These are phyloP conservation scores for Progne subis DNA, from an alignment of 2,113 vertebrate genomes.

Conservation along the genomic window DNA sequence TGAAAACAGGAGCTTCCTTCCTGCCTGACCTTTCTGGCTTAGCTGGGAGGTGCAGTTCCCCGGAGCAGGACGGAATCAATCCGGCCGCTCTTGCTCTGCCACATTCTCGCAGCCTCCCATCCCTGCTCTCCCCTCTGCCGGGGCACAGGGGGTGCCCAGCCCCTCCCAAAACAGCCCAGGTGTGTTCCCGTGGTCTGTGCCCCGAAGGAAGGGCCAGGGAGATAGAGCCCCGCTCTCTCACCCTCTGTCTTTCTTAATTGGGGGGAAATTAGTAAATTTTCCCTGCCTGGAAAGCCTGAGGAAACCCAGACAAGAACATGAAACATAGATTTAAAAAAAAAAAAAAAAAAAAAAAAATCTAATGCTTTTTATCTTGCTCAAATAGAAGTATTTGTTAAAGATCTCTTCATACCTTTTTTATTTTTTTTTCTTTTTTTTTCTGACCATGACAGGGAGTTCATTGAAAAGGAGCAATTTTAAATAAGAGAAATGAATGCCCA, in stretches of 20 bases:
- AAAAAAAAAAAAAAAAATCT: neutral
- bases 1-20: neutral
- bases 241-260: neutral
- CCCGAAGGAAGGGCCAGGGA: neutral
- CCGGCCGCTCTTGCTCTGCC: neutral
- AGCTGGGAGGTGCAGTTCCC: neutral
- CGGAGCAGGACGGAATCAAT: neutral
- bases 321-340: neutral
- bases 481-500: neutral
- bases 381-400: neutral
- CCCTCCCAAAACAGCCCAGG: neutral
- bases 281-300: neutral
- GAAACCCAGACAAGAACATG: neutral
- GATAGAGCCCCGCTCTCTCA: neutral
- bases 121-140: neutral
- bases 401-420: neutral
- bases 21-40: neutral
- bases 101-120: rapidly evolving
- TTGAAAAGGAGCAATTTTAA: neutral
- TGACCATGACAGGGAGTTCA: neutral
- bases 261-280: neutral
- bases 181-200: neutral
- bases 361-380: neutral
- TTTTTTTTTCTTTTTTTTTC: neutral
- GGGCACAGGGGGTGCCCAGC: neutral